Evolutionary conservation across 2,888 invertebrate species (phyloP).

Genomic region (Macrophya alboannulata): DNA sequence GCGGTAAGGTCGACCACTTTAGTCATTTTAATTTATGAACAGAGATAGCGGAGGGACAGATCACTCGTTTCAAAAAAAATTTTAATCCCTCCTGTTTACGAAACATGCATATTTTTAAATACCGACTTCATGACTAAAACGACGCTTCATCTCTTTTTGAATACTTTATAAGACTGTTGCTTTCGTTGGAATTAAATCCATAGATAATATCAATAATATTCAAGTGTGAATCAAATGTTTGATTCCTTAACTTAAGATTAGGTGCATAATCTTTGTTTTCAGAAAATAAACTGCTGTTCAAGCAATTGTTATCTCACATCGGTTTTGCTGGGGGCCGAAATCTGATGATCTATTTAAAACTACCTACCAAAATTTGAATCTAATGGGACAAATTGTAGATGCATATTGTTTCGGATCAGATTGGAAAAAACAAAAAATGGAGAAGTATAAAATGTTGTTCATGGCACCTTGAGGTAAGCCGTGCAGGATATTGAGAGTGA

Average conservation of each 20-base stretch:
- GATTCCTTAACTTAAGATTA: not conserved
- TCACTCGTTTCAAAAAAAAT: too few relatives aligned
- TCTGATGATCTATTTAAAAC: not conserved
- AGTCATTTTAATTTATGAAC: too few relatives aligned
- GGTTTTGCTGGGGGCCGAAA: not conserved
- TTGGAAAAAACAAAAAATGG: not conserved
- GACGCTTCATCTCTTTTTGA: too few relatives aligned
- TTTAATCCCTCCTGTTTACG: too few relatives aligned
- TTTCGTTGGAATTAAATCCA: too few relatives aligned
- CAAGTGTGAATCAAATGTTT: not conserved
- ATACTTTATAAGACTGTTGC: not conserved
- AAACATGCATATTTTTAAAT: too few relatives aligned
- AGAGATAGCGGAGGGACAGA: too few relatives aligned
- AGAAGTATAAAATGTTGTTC: not conserved
- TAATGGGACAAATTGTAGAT: not conserved
- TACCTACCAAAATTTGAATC: not conserved
- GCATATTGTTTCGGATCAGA: not conserved
- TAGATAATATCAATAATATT: not conserved
- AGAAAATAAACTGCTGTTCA: not conserved
- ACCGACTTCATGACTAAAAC: too few relatives aligned
- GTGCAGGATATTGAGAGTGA: conserved; percentile 95
- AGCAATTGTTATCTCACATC: not conserved
- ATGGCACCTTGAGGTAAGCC: conserved; percentile 93
- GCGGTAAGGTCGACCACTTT: too few relatives aligned
- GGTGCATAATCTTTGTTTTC: not conserved